phyloP scores from a whole-genome alignment of 2,888 invertebrate species.

The Ennomos quercinarius region DNA sequence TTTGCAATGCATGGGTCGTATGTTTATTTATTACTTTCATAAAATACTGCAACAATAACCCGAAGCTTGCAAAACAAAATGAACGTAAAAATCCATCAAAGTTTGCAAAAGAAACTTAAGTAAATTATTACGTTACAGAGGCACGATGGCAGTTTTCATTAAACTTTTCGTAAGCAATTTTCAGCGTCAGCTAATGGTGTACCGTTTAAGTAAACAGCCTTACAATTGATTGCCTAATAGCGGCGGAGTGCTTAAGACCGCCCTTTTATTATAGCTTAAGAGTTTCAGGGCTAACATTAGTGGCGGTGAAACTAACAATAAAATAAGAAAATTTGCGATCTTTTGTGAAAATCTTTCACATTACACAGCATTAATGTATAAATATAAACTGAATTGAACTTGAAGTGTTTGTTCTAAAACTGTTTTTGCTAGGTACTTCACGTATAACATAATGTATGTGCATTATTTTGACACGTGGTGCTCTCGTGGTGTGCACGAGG shows the following conservation, averaged over 20 bases:
- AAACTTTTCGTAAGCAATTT: constrained; percentile 41
- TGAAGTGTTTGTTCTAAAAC: constrained; percentile 18
- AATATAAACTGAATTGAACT: constrained; percentile 11
- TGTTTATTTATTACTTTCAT: constrained; percentile 29
- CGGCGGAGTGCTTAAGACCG: constrained; percentile 37
- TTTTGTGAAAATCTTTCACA: constrained; percentile 33
- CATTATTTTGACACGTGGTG: constrained; percentile 52
- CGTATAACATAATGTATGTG: constrained; percentile 45
- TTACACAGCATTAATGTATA: constrained; percentile 11
- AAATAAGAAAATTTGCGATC: constrained; percentile 41
- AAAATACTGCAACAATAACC: constrained; percentile 22
- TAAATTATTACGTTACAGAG: constrained; percentile 26
- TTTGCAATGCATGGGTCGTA: constrained; percentile 44
- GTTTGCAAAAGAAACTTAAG: constrained; percentile 27
- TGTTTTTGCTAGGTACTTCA: constrained; percentile 33
- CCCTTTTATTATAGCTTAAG: constrained; percentile 49
- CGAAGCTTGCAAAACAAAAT: constrained; percentile 10
- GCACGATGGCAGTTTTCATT: constrained; percentile 30
- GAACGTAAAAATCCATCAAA: constrained; percentile 23
- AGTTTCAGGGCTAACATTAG: constrained; percentile 48
- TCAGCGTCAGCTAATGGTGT: constrained; percentile 34
- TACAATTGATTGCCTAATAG: constrained; percentile 63
- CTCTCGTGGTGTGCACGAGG: constrained; percentile 59
- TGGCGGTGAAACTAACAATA: constrained; percentile 43
- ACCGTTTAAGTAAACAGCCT: constrained; percentile 42